These are phyloP conservation scores for Holothuria glaberrima DNA, from an alignment of 35 echinoderm and acorn worm genomes.

Conservation along the genomic window DNA sequence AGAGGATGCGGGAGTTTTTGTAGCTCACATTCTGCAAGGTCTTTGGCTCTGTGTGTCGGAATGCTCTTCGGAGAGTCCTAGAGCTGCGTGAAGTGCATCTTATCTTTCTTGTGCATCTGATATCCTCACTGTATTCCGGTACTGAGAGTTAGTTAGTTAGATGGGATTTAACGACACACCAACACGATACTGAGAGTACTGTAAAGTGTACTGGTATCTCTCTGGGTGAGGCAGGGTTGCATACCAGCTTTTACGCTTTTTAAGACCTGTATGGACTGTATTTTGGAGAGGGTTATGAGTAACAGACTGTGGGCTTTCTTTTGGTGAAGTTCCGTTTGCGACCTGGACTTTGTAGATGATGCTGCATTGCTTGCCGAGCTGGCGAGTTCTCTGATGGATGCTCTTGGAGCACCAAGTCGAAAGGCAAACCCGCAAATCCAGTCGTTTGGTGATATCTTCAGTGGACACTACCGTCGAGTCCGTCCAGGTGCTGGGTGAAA, in stretches of 20 bases:
- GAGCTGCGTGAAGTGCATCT: too few species aligned
- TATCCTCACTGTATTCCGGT: conserved; percentile 24
- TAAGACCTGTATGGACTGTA: conserved; percentile 48
- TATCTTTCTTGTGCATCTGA: too few species aligned
- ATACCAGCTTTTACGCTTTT: conserved; percentile 45
- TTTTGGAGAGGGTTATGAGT: conserved; percentile 31
- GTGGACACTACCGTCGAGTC: conserved; percentile 8
- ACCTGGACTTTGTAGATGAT: background rate
- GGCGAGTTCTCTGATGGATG: background rate
- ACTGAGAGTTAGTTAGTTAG: too few species aligned
- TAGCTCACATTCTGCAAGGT: too few species aligned
- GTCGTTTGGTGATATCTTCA: background rate
- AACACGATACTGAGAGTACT: conserved; percentile 18
- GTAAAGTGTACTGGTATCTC: conserved; percentile 31
- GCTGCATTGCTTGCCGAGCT: background rate
- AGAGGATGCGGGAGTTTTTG: too few species aligned
- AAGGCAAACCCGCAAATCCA: background rate
- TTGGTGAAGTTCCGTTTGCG: background rate
- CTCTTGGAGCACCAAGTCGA: background rate
- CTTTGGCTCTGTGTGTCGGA: too few species aligned
- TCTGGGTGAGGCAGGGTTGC: conserved; percentile 20
- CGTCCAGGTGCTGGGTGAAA: background rate
- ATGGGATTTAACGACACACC: too few species aligned
- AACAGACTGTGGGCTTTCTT: background rate
- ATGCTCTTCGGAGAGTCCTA: too few species aligned